These are phyloP conservation scores for Euborellia annulipes DNA, from an alignment of 1,140 invertebrate genomes.

Conservation along the genomic window DNA sequence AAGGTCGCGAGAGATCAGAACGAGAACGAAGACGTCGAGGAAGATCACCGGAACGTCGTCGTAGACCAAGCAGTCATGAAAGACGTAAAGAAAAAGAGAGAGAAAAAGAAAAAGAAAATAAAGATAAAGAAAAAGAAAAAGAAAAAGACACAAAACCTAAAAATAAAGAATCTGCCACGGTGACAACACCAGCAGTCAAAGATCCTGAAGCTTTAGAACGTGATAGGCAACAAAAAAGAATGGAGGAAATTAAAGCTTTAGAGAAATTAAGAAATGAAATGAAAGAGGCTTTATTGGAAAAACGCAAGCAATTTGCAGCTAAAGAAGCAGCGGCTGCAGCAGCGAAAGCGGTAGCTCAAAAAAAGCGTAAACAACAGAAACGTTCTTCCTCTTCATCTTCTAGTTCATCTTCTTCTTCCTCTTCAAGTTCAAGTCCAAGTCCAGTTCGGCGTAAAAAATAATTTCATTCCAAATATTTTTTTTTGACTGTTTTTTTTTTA, in stretches of 20 bases:
- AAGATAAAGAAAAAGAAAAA: conserved; percentile 7
- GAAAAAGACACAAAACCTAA: background rate
- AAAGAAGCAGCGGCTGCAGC: conserved; percentile 3
- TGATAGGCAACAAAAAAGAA: conserved; percentile 1
- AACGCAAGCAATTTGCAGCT: background rate
- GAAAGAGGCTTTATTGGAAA: background rate
- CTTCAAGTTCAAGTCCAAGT: background rate
- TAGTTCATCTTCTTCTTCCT: background rate
- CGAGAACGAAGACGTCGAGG: background rate
- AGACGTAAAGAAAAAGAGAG: conserved; percentile 1
- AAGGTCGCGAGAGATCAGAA: background rate
- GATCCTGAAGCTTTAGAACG: conserved; percentile 7
- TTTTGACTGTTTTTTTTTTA: too few relatives aligned
- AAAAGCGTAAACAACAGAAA: background rate
- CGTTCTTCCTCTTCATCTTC: conserved; percentile 3
- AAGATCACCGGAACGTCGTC: background rate
- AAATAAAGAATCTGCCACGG: conserved; percentile 1
- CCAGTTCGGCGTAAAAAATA: background rate
- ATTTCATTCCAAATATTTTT: too few relatives aligned
- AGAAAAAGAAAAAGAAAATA: background rate
- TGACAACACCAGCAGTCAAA: conserved; percentile 2
- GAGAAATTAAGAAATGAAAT: conserved; percentile 1
- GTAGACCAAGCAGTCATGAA: background rate
- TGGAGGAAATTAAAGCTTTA: background rate
- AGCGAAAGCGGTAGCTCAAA: background rate